These are phyloP conservation scores for Stenodera caucasica DNA, from an alignment of 2,888 invertebrate genomes.

Conservation along the genomic window DNA sequence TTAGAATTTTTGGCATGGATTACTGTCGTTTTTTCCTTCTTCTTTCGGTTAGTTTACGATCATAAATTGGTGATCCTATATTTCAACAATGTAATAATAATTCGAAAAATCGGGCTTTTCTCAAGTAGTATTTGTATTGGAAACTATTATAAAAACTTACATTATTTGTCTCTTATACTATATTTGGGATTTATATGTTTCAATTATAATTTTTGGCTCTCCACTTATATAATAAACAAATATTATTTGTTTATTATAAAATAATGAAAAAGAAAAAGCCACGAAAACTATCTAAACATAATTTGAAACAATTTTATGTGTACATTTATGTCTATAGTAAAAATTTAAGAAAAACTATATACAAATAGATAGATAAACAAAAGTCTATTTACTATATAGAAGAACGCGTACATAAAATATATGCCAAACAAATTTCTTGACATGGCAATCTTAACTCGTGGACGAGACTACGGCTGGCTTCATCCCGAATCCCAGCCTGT, in stretches of 20 bases:
- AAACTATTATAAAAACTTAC: neutral
- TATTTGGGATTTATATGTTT: slow-evolving; percentile 3
- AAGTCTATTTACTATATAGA: too few species aligned
- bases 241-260: neutral
- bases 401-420: slow-evolving; percentile 11
- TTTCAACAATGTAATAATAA: neutral
- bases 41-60: neutral
- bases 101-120: neutral
- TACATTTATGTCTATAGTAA: slow-evolving; percentile 23
- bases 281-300: slow-evolving; percentile 43
- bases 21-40: neutral
- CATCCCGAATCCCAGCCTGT: slow-evolving; percentile 46
- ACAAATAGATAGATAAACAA: too few species aligned
- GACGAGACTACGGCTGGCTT: slow-evolving; percentile 32
- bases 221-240: neutral
- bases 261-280: slow-evolving; percentile 12
- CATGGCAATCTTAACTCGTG: slow-evolving; percentile 23
- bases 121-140: neutral
- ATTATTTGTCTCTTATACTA: too few species aligned
- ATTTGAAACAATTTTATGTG: slow-evolving; percentile 36
- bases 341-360: slow-evolving; percentile 14
- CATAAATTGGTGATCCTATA: neutral
- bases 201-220: slow-evolving; percentile 7
- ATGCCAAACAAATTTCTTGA: slow-evolving; percentile 27
- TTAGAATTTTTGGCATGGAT: neutral